Base-by-base conservation (phyloP, 2,888 invertebrate genomes). In the Dendrolimus houi region DNA sequence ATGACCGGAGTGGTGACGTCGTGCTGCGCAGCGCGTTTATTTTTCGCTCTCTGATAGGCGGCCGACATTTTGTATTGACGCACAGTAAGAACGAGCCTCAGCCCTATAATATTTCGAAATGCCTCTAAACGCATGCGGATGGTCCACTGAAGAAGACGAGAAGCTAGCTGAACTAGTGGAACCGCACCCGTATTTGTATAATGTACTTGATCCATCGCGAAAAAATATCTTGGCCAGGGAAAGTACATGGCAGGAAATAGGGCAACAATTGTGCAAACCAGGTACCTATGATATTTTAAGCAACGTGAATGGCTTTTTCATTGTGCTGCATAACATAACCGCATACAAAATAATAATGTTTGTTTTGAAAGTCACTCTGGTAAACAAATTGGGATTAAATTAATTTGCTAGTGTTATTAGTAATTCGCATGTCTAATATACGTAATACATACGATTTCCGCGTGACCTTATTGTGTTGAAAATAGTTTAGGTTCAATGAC, bases 21-120 rank as follows among this genome's bases (percentile, higher is more conserved):
- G 80, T 81, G 78, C 79, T 79, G 83, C 83, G 81, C 85, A 82
- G 81, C 81, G 79, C 79, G 77, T 69, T 74, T 85, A 85, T 85
- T 83, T 29, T 85, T 75, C 76, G 79, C 77, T 77, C 73, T 77
- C 68, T 83, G 87, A 86, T 87, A 85, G 87, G 87, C 68, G 72
- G 82, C 77, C 70, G 87, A 87, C 88, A 89, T 88, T 81, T 89
- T 89, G 87, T 83, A 80, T 80, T 68, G 72, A 70, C 66, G 70
- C 67, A 71, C 67, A 71, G 65, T 66, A 64, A 61, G 67, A 69
- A 69, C 70, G 67, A 69, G 69, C 70, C 71, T 62, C 62, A 66
- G 66, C 59, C 62, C 64, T 65, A 69, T 61, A 60, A 64, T 56
- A 53, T 17, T 59, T 62, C 56, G 74, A 80, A 75, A 88, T 89